Conservation (phyloP, 1,140 invertebrate genomes). For the Hylaeus volcanicus region DNA sequence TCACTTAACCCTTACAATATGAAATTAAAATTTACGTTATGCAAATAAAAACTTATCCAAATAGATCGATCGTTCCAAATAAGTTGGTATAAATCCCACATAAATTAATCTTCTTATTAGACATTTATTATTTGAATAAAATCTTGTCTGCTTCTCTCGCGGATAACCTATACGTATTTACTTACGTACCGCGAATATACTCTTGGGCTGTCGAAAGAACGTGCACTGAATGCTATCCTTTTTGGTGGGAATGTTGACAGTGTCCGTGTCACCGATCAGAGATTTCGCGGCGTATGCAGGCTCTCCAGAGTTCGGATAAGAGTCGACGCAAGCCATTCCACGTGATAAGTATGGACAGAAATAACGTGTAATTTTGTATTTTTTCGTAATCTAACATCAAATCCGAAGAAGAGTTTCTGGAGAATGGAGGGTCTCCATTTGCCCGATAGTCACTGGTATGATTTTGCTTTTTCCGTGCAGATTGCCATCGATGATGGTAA, state of each 20-base stretch:
- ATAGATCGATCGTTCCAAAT: no score
- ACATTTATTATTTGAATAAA: no score
- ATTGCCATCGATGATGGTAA: conserved; percentile 10
- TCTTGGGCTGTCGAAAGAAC: conserved; percentile 33
- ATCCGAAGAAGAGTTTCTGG: no score
- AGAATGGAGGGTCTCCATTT: conserved; percentile 3
- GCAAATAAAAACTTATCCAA: no score
- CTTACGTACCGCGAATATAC: conserved; percentile 1
- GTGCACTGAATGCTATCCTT: conserved; percentile 39
- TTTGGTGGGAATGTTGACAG: not conserved
- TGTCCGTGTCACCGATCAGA: not conserved
- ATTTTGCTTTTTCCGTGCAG: conserved; percentile 12
- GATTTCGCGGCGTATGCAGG: not conserved
- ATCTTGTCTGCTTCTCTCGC: no score
- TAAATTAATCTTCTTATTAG: no score
- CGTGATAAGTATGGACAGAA: conserved; percentile 7
- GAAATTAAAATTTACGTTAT: no score
- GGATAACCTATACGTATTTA: not conserved
- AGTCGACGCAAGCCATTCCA: conserved; percentile 30
- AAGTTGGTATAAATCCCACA: no score
- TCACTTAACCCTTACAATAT: no score
- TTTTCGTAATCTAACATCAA: conserved; percentile 4
- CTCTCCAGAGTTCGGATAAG: conserved; percentile 5
- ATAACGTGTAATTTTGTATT: conserved; percentile 12
- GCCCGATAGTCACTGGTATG: not conserved